These are phyloP conservation scores for Drosophila nasuta DNA, from an alignment of 1,140 invertebrate genomes.

Conservation along the genomic window DNA sequence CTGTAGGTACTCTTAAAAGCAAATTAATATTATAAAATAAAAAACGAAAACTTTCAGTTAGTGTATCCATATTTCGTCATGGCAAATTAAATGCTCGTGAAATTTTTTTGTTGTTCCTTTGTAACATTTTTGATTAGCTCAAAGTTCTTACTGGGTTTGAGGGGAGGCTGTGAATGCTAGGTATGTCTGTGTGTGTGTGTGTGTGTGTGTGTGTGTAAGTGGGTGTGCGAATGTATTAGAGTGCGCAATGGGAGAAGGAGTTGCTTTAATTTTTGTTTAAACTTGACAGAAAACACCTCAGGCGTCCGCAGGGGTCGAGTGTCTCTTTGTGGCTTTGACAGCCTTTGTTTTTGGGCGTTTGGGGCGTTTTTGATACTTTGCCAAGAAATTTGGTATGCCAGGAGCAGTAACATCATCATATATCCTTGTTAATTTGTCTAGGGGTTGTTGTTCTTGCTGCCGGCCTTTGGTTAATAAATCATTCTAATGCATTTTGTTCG, in stretches of 20 bases:
- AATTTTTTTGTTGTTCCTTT: constrained; percentile 36
- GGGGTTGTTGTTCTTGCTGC: constrained; percentile 51
- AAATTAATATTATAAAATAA: background rate
- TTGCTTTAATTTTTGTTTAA: constrained; percentile 77
- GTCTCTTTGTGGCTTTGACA: constrained; percentile 81
- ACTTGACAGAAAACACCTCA: constrained; percentile 72
- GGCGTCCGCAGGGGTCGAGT: constrained; percentile 69
- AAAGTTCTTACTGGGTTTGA: constrained; percentile 47
- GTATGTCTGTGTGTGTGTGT: constrained; percentile 6
- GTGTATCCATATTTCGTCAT: constrained; percentile 31
- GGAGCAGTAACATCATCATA: constrained; percentile 59
- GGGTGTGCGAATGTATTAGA: constrained; percentile 1
- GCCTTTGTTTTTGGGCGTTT: constrained; percentile 59
- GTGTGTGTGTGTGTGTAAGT: constrained; percentile 4
- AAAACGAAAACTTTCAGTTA: background rate
- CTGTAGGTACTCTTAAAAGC: background rate
- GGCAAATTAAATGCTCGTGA: background rate
- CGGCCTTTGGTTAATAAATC: constrained; percentile 59
- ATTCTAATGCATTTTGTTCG: constrained; percentile 74
- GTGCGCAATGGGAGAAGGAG: constrained; percentile 26
- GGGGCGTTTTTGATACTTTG: constrained; percentile 59
- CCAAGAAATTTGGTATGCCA: constrained; percentile 53
- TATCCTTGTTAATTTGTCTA: constrained; percentile 77
- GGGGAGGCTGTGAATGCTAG: constrained; percentile 8
- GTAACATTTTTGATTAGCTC: constrained; percentile 71